Evolutionary conservation across 2,113 vertebrate genomes (phyloP).

Genomic region (Elachura formosa): DNA sequence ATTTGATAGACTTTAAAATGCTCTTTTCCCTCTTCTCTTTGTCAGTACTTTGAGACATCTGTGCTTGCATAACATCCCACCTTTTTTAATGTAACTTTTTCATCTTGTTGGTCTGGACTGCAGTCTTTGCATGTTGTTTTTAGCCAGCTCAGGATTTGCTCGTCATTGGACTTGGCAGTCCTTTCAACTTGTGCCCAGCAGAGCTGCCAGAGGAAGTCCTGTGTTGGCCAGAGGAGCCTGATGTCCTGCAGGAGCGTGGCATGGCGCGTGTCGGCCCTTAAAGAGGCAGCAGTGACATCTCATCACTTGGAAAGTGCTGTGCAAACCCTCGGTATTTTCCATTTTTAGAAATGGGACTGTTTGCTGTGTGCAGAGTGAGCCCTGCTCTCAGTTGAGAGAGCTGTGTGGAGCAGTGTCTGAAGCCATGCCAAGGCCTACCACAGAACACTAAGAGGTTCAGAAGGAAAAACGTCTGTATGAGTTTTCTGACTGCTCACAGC

Average conservation of each 20-base stretch:
- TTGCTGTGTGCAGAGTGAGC: background rate
- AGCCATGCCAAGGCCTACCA: background rate
- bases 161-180: constrained; percentile 70
- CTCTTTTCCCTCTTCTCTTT: background rate
- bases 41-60: constrained; percentile 47
- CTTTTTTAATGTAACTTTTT: constrained; percentile 69
- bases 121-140: constrained; percentile 70
- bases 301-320: background rate
- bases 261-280: constrained; percentile 45
- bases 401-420: background rate
- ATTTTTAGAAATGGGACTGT: background rate
- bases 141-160: constrained; percentile 71
- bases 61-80: constrained; percentile 51
- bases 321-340: background rate
- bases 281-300: constrained; percentile 54
- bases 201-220: constrained; percentile 73
- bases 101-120: constrained; percentile 73
- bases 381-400: background rate
- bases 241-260: constrained; percentile 64
- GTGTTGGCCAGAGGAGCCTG: constrained; percentile 68
- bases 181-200: constrained; percentile 64
- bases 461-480: background rate
- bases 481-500: background rate
- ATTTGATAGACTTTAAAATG: background rate
- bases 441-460: background rate